Evolutionary conservation across 2,888 invertebrate species (phyloP).

Genomic region (Plebejus melissa): DNA sequence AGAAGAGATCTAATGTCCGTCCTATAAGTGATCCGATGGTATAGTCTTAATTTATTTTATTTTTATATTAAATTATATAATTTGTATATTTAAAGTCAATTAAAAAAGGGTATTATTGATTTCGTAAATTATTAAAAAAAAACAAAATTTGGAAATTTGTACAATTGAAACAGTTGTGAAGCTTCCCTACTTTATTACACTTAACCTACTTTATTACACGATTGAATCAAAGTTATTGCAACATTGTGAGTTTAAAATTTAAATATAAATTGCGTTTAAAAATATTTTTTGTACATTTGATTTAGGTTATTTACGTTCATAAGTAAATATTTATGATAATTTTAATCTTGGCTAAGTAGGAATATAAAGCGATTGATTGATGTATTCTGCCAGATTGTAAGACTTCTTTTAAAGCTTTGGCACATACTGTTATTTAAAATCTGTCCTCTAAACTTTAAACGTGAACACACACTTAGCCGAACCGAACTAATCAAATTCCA

Average conservation of each 20-base stretch:
- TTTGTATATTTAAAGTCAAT: neutral
- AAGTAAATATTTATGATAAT: neutral
- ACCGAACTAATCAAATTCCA: too few species aligned
- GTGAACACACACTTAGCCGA: too few species aligned
- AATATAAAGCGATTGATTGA: neutral
- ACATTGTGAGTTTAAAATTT: too few species aligned
- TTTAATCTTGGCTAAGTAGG: neutral
- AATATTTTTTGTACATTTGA: neutral
- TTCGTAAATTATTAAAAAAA: neutral
- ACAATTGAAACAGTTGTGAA: neutral
- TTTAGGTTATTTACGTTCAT: neutral
- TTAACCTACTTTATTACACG: neutral
- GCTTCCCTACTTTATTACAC: neutral
- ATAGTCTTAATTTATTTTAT: neutral
- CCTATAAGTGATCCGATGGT: neutral
- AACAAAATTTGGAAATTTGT: neutral
- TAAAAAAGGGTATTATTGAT: neutral
- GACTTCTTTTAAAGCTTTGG: neutral
- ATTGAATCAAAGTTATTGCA: neutral
- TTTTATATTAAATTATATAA: neutral
- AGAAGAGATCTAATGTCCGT: neutral
- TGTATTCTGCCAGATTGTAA: neutral
- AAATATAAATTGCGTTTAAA: neutral
- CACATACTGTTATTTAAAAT: neutral
- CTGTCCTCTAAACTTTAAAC: neutral